phyloP scores from a whole-genome alignment of 2,113 vertebrate genomes.

The Gopherus evgoodei region DNA sequence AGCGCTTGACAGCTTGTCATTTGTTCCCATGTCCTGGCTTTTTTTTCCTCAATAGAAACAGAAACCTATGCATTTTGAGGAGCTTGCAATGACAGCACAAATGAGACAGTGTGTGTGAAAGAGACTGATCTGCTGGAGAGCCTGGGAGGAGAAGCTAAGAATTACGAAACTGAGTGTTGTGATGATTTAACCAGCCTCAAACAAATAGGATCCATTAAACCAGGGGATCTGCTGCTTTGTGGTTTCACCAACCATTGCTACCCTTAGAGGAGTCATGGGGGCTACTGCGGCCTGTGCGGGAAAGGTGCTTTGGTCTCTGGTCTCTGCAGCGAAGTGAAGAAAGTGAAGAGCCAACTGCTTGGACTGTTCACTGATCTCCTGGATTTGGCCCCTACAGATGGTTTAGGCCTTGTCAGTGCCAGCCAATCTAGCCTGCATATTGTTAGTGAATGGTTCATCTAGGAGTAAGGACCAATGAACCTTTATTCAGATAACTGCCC shows the following conservation, averaged over 20 bases:
- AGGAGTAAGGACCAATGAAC: neutral
- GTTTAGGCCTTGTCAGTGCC: neutral
- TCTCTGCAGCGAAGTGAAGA: neutral
- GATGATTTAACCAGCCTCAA: neutral
- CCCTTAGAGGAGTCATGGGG: neutral
- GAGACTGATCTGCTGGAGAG: neutral
- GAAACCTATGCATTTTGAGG: conserved; percentile 16
- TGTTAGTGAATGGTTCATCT: neutral
- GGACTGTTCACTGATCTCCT: neutral
- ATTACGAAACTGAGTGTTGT: neutral
- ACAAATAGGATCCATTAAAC: neutral
- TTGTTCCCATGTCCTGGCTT: conserved; percentile 20
- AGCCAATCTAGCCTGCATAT: neutral
- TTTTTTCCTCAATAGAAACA: neutral
- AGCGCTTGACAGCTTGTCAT: conserved; percentile 56
- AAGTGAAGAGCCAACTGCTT: neutral
- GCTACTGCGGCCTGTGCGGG: neutral
- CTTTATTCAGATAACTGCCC: neutral
- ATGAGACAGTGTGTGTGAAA: neutral
- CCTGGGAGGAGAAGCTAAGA: neutral
- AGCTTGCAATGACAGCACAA: conserved; percentile 6
- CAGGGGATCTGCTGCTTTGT: neutral
- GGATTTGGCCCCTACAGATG: neutral
- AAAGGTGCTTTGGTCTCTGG: neutral
- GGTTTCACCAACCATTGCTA: neutral